Evolutionary conservation across 2,888 invertebrate species (phyloP), one percentile per base, ranked within the genome.

Genomic region (Clitarchus hookeri): DNA sequence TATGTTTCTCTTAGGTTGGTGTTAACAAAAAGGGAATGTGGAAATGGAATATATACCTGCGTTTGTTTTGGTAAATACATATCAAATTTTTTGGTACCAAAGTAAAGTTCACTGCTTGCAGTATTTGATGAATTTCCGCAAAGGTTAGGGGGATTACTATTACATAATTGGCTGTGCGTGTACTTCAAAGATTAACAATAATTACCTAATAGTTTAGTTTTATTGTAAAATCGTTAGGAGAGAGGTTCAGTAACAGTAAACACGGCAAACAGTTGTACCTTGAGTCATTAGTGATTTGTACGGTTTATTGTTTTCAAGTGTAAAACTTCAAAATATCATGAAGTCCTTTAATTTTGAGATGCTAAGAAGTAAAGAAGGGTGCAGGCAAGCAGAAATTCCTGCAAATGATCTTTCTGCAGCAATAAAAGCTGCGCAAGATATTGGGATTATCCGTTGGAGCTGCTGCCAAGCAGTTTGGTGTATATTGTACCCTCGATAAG

Each of bases 291-390:
- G 6, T 8, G n/a, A n/a, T 65, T 12, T 16, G 0, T 0, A 65
- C n/a, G 0, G 19, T 16, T 19, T 23, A 23, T 65, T 65, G 65
- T n/a, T 65, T 65, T 65, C 11, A 23, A 65, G 16, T 65, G n/a
- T 16, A 65, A 65, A 65, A 65, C 8, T n/a, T 11, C 23, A 8
- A 6, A 65, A 65, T 65, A 65, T 6, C 16, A 11, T 16, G 65
- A 65, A 65, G 2, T 82, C 1, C 6, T 82, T 26, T 82, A 6
- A 82, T 23, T 82, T 27, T n/a, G 0, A 82, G 82, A 44, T 82
- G 82, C 82, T 27, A 82, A 82, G 82, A 82, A 82, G 44, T 27
- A 82, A 82, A 25, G 82, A 65, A 65, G 65, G 65, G n/a, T 23
- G 65, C 8, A 65, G 16, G 65, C 65, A 23, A 82, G 1, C 26